phyloP scores from a whole-genome alignment of 2,888 invertebrate genomes.

The Phortica magna region DNA sequence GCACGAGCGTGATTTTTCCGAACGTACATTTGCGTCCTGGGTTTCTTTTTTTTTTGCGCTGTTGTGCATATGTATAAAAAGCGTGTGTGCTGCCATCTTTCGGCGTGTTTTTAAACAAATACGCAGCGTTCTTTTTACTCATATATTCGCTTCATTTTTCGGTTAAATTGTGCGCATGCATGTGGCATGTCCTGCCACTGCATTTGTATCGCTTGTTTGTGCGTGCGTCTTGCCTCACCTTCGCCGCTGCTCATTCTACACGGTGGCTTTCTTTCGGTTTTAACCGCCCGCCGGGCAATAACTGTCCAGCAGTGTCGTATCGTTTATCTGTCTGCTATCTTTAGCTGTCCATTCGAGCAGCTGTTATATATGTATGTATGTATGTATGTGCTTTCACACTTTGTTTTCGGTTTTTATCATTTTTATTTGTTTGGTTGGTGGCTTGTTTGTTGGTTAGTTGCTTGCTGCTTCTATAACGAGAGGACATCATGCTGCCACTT shows the following conservation, averaged over 20 bases:
- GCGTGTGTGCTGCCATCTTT: neutral
- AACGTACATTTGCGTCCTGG: neutral
- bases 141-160: neutral
- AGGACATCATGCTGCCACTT: neutral
- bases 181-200: conserved; percentile 17
- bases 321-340: neutral
- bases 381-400: neutral
- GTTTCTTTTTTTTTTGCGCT: neutral
- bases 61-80: neutral
- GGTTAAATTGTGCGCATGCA: conserved; percentile 23
- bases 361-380: conserved; percentile 15
- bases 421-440: neutral
- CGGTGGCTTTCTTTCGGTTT: neutral
- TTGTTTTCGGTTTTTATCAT: neutral
- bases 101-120: neutral
- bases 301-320: conserved; percentile 12
- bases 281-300: conserved; percentile 9
- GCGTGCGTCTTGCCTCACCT: neutral
- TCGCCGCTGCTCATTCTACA: neutral
- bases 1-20: conserved; percentile 33
- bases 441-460: neutral
- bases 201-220: neutral
- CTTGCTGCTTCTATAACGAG: conserved; percentile 1
- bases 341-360: conserved; percentile 13
- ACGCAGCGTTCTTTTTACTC: neutral